Conservation (phyloP, 2,888 invertebrate genomes). For the Pyrrhosoma nymphula region DNA sequence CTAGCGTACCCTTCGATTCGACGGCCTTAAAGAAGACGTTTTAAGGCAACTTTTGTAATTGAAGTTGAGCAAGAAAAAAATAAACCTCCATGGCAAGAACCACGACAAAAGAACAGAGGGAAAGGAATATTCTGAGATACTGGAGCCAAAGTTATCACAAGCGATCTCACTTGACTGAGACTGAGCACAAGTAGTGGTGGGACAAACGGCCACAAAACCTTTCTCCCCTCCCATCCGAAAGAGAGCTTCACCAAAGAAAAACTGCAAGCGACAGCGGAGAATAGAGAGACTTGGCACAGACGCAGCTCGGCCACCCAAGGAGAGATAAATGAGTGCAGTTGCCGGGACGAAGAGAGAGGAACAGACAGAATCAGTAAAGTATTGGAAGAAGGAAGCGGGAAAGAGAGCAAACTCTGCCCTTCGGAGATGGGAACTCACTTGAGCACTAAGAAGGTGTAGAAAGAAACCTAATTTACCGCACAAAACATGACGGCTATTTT, state of each 20-base stretch:
- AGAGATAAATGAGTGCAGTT: slow-evolving; percentile 48
- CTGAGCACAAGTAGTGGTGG: neutral
- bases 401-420: neutral
- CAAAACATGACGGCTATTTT: too few species aligned
- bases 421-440: neutral
- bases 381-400: neutral
- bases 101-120: neutral
- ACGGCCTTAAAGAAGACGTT: too few species aligned
- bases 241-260: slow-evolving; percentile 7
- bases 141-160: slow-evolving; percentile 18
- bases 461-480: too few species aligned
- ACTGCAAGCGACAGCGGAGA: neutral
- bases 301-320: slow-evolving; percentile 46
- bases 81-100: neutral
- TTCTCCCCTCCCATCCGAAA: neutral
- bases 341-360: neutral
- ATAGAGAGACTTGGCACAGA: slow-evolving; percentile 57
- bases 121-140: neutral
- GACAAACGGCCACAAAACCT: slow-evolving; percentile 22
- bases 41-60: neutral
- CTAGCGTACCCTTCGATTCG: too few species aligned
- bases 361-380: neutral
- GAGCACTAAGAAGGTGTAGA: neutral
- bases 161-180: neutral
- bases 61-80: neutral